Evolutionary conservation across 2,888 invertebrate genomes (phyloP).

Genomic region (Rutpela maculata): DNA sequence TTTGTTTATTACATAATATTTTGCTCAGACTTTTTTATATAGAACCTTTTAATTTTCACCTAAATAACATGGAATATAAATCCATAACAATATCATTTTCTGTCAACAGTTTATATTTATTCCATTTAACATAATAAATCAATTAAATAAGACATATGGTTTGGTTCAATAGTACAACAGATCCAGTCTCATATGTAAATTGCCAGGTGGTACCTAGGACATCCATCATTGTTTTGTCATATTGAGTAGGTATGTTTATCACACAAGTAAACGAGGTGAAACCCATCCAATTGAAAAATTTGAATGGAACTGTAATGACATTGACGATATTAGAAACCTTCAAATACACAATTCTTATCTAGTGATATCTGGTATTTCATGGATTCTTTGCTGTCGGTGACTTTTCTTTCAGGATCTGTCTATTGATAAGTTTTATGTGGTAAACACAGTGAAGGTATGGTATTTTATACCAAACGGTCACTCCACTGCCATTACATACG

Average conservation of each 20-base stretch:
- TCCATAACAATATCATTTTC: background rate
- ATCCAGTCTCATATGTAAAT: background rate
- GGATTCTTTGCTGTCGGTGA: too few relatives aligned
- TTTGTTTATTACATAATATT: too few relatives aligned
- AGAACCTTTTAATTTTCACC: too few relatives aligned
- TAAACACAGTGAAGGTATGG: too few relatives aligned
- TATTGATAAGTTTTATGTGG: too few relatives aligned
- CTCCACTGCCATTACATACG: too few relatives aligned
- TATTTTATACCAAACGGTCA: too few relatives aligned
- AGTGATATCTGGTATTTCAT: background rate
- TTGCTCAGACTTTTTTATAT: too few relatives aligned
- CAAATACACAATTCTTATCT: background rate
- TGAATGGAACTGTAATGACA: constrained; percentile 7
- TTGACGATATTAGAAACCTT: background rate
- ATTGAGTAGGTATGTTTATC: constrained; percentile 7
- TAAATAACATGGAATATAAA: background rate
- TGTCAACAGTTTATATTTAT: background rate
- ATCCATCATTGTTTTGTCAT: constrained; percentile 4
- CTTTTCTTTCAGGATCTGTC: too few relatives aligned
- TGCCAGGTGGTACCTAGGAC: background rate
- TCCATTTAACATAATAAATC: constrained; percentile 1
- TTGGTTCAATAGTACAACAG: background rate
- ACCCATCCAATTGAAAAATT: background rate
- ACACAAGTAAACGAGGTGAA: background rate
- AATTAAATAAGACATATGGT: background rate